Evolutionary conservation across 1,140 invertebrate species (phyloP).

Genomic region (Sipha flava): DNA sequence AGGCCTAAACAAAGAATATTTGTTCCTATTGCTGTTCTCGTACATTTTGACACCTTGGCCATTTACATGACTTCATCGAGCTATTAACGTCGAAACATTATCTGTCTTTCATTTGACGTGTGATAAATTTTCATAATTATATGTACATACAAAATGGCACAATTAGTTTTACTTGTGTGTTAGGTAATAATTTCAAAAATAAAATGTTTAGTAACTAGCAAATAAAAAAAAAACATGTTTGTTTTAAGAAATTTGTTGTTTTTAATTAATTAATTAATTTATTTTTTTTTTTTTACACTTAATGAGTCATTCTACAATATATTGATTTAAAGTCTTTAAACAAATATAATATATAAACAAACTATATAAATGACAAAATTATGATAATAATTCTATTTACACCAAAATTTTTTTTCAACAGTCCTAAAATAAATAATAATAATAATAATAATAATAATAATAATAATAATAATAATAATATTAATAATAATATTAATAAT

Average conservation of each 20-base stretch:
- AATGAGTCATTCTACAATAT: conserved; percentile 22
- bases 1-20: not conserved
- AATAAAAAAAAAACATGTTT: not conserved
- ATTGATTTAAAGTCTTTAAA: conserved; percentile 28
- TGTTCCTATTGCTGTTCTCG: not conserved
- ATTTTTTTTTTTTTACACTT: conserved; percentile 7
- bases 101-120: not conserved
- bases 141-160: not conserved
- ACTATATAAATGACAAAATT: conserved; percentile 31
- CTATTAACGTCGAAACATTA: not conserved
- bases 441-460: not conserved
- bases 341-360: conserved; percentile 33
- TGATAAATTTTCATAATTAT: not conserved
- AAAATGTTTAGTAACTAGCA: not conserved
- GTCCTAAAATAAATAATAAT: conserved; percentile 29
- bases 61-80: not conserved
- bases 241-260: conserved; percentile 17
- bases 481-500: conserved; percentile 1
- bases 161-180: not conserved
- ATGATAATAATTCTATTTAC: conserved; percentile 29
- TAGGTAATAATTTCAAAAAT: not conserved
- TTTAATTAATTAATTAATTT: not conserved
- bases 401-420: conserved; percentile 3
- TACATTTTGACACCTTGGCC: not conserved
- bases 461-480: not conserved